Base-by-base conservation (phyloP, 2,797 vertebrate genomes). In the Odontamblyopus lacepedii region DNA sequence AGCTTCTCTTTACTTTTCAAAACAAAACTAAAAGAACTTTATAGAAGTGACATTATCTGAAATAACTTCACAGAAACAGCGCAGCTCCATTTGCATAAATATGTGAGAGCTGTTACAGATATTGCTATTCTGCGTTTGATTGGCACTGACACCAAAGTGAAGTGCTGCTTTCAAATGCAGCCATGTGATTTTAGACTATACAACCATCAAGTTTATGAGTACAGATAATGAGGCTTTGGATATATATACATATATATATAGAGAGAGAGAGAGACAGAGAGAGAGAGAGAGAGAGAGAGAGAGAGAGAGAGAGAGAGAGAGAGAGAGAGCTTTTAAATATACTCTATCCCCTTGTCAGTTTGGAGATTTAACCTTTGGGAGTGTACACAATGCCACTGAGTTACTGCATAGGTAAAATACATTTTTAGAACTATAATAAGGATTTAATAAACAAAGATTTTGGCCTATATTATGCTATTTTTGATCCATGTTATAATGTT, bases 81-180 rank as follows among this genome's bases (percentile, higher is more conserved):
- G 57, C 57, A 30, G 51, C 51, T 79, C 23, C 19, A 78, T 78
- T 81, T 81, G 74, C 81, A 85, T 80, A 72, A 83, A 74, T 56
- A 78, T 50, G 50, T 84, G 64, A 62, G 77, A 63, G 35, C 29
- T 13, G 16, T 29, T 13, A 13, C 56, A 60, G 59, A 70, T 60
- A 30, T n/a, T 71, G 67, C 51, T 77, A 59, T 76, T 81, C 73
- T 72, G 67, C 63, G 64, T 50, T 70, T 79, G 70, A 85, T 85
- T 85, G 85, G 62, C 74, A 81, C 67, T 81, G 56, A 56, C 74
- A 78, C 44, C 75, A 67, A 78, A 83, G 81, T 71, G 73, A 70
- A 75, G 71, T 64, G 74, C 38, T 51, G 72, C 74, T 9, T 74
- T 82, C 67, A 78, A 78, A 78, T 32, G 55, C 79, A 73, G 30